Base-by-base conservation (phyloP, 2,797 vertebrate species). In the Hydrocynus forskahlii region DNA sequence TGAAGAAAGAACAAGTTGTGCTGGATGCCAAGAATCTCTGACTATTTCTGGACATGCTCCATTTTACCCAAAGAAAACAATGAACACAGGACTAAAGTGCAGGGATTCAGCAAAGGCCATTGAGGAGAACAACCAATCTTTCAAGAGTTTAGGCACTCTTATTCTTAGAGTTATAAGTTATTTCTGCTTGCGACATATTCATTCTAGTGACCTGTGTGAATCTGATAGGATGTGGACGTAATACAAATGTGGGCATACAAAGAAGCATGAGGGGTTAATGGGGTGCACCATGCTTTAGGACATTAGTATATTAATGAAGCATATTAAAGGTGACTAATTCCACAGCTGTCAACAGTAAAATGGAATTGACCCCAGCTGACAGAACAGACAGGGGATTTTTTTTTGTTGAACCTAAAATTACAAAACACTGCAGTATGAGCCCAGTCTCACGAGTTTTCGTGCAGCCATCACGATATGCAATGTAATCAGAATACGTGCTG, bases 331-430 rank as follows among this genome's bases (percentile, higher is more conserved):
- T 54, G 45, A 57, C 25, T 21, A 64, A 45, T 74, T 80, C 7
- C 45, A 40, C 60, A 74, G 21, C 52, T 29, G 45, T 76, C 62
- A 75, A 48, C 35, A 68, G 68, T 17, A 59, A 71, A 81, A 75
- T 71, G 64, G 25, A 66, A 72, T 78, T 14, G 16, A 70, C 78
- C 66, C 57, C 21, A 25, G 63, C 13, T 0, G 21, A 43, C 60
- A 57, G 63, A 19, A 50, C 8, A 69, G 40, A 38, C 23, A 25
- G n/a, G 64, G 62, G 70, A 79, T 62, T 64, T 64, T 64, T 35
- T 14, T 64, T 60, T 69, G 13, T 63, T 35, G 60, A 43, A 55
- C 45, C 35, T 25, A 21, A 55, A 75, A 69, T 75, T 23, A 57
- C 71, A 75, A 45, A 75, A 21, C 35, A 35, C 35, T 29, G 29